phyloP scores from a whole-genome alignment of 2,113 vertebrate genomes.

The Pantherophis guttatus region DNA sequence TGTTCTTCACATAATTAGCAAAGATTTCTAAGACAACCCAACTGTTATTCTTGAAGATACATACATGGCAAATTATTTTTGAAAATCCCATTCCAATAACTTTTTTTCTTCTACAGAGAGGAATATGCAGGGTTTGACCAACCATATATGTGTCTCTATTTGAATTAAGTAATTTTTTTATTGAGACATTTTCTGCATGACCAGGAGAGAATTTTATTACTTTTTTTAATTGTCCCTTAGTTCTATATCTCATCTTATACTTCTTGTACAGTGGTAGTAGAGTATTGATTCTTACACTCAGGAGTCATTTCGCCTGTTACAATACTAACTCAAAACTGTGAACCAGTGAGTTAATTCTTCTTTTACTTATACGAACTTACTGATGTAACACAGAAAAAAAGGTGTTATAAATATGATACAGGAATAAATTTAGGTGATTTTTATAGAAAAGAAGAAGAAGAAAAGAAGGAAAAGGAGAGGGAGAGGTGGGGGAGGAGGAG shows the following conservation, averaged over 20 bases:
- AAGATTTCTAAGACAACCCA: neutral
- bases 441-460: neutral
- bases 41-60: neutral
- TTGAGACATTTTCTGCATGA: neutral
- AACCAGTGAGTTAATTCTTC: neutral
- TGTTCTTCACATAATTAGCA: neutral
- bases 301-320: neutral
- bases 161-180: neutral
- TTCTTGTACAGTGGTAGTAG: neutral
- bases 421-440: neutral
- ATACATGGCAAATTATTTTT: neutral
- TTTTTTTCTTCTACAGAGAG: neutral
- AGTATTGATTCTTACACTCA: neutral
- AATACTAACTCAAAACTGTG: neutral
- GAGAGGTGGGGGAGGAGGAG: neutral
- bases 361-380: constrained; percentile 1
- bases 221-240: neutral
- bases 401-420: accelerated
- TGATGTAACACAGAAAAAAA: neutral
- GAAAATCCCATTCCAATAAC: neutral
- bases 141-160: neutral
- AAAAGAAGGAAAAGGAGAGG: too few species aligned
- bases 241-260: neutral
- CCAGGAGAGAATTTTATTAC: neutral
- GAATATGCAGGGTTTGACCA: neutral